Base-by-base conservation (phyloP, 53 echinoderm and acorn worm genomes). In the Astropecten irregularis region DNA sequence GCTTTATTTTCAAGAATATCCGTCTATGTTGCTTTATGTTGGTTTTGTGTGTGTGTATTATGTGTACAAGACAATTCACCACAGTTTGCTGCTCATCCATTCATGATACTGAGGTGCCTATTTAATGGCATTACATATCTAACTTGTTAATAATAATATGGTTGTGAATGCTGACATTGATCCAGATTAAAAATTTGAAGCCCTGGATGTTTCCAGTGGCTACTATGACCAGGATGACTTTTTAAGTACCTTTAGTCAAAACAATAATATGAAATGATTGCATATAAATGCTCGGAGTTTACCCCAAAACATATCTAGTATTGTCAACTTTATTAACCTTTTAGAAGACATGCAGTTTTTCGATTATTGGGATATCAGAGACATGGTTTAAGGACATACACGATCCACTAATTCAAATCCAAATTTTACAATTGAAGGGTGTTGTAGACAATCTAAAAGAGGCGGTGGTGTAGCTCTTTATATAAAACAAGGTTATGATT, bases 311-410 rank as follows among this genome's bases (percentile, higher is more conserved):
- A 58, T 58, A 4, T 19, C 21, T 11, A 58, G 28, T 58, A 26
- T 58, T 21, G 22, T 25, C 2, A 19, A 58, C 2, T 58, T 21
- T 22, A 58, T 58, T 56, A 21, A 56, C 56, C n/a, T 25, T n/a
- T 21, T 56, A 56, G 22, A 25, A 25, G 19, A 56, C 22, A 56
- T n/a, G n/a, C n/a, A n/a, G 22, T 9, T 56, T 56, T 21, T 21
- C 56, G 22, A 25, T 56, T 56, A 56, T 56, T 56, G 56, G 56
- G 16, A 16, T 56, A n/a, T 56, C 56, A n/a, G 56, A 56, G 56
- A 56, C 56, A n/a, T 56, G 2, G 56, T 21, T 56, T 9, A 56
- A 16, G 18, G 56, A 56, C 19, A 56, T 56, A 21, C 13, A 25
- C 9, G 56, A 56, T 25, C 56, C 56, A n/a, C 56, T 56, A 21